Conservation (phyloP, 1,140 invertebrate species). For the Vollenhovia emeryi region DNA sequence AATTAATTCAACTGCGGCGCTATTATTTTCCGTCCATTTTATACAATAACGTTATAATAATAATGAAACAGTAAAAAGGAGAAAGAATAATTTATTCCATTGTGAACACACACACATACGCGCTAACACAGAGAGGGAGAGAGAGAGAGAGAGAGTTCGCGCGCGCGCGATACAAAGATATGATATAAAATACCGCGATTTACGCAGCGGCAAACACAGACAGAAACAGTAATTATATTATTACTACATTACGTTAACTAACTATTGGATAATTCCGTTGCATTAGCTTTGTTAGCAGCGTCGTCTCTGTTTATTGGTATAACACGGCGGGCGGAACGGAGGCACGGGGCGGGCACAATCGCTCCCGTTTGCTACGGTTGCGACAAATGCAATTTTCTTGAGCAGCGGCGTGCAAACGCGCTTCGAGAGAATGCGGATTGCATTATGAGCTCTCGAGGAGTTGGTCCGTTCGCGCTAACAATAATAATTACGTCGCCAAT, state of each 20-base stretch:
- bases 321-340: conserved; percentile 11
- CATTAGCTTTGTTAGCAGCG: conserved; percentile 39
- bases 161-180: not conserved
- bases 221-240: conserved; percentile 33
- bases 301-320: conserved; percentile 48
- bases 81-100: not conserved
- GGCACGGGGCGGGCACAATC: not conserved
- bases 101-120: not conserved
- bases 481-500: conserved; percentile 55
- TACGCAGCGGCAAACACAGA: not conserved
- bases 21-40: conserved; percentile 22
- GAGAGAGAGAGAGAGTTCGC: too few relatives aligned
- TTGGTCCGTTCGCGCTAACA: conserved; percentile 18
- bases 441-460: conserved; percentile 44
- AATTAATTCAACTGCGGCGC: conserved; percentile 25
- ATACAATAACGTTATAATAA: not conserved
- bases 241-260: conserved; percentile 54
- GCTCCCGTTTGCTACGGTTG: conserved; percentile 40
- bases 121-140: too few relatives aligned
- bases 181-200: conserved; percentile 10
- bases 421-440: conserved; percentile 36
- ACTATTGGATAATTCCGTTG: conserved; percentile 52
- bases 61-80: not conserved
- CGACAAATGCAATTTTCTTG: conserved; percentile 55
- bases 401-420: conserved; percentile 50